Evolutionary conservation across 2,888 invertebrate species (phyloP).

Genomic region (Diarsia mendica): DNA sequence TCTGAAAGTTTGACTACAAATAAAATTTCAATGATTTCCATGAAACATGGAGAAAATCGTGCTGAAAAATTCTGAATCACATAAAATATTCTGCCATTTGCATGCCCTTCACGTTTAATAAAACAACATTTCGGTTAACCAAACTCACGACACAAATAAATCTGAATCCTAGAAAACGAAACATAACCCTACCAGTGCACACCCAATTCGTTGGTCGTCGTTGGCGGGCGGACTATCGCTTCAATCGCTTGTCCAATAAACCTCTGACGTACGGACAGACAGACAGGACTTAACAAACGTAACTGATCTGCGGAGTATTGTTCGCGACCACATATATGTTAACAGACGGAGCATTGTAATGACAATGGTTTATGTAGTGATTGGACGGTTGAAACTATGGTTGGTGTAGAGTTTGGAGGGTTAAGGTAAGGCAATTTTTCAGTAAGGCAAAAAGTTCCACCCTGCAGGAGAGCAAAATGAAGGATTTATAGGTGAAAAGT

Average conservation of each 20-base stretch:
- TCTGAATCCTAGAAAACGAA: slow-evolving; percentile 61
- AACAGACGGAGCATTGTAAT: slow-evolving; percentile 65
- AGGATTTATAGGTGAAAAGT: background rate
- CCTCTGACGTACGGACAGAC: slow-evolving; percentile 82
- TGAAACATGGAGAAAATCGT: background rate
- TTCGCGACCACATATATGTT: slow-evolving; percentile 77
- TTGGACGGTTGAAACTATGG: slow-evolving; percentile 59
- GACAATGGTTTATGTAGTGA: slow-evolving; percentile 67
- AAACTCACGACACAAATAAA: slow-evolving; percentile 50
- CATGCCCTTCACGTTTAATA: background rate
- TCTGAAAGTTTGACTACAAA: background rate
- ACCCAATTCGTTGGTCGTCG: slow-evolving; percentile 71
- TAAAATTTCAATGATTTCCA: background rate
- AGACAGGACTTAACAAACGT: slow-evolving; percentile 83
- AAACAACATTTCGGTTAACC: slow-evolving; percentile 25
- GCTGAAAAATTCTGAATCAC: background rate
- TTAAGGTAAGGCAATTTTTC: slow-evolving; percentile 18
- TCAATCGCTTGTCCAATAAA: slow-evolving; percentile 85
- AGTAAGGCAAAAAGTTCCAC: background rate
- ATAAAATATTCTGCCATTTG: background rate
- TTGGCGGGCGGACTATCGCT: slow-evolving; percentile 85
- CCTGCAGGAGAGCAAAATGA: background rate
- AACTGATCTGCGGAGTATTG: slow-evolving; percentile 84
- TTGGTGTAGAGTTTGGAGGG: slow-evolving; percentile 34
- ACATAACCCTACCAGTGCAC: slow-evolving; percentile 52